These are phyloP conservation scores for Micoletzkya japonica DNA, from an alignment of 2,888 invertebrate species.

Conservation along the genomic window DNA sequence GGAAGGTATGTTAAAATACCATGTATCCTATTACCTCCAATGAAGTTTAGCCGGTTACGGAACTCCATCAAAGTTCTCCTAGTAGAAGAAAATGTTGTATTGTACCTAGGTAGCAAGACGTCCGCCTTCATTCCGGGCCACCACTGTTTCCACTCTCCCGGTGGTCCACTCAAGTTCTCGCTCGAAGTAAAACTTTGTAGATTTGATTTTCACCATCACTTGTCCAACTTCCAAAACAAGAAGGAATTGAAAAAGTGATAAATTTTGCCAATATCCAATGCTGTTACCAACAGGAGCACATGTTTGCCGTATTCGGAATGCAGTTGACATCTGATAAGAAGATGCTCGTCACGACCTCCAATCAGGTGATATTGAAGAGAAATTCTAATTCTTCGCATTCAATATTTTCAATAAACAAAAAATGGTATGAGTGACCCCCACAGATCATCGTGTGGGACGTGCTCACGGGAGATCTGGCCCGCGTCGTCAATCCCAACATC, in stretches of 20 bases:
- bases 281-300: conserved; percentile 77
- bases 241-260: neutral
- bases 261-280: neutral
- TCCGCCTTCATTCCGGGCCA: conserved; percentile 67
- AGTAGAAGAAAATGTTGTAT: neutral
- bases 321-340: conserved; percentile 85
- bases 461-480: conserved; percentile 85
- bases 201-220: neutral
- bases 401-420: neutral
- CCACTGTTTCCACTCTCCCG: conserved; percentile 96
- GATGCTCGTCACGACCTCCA: conserved; percentile 92
- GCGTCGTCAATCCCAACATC: conserved; percentile 84
- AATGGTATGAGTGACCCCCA: conserved; percentile 63
- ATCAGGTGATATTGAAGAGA: conserved; percentile 64
- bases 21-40: too few relatives aligned
- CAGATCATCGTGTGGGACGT: conserved; percentile 96
- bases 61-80: neutral
- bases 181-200: conserved; percentile 77
- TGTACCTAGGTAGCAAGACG: conserved; percentile 8
- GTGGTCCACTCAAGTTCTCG: conserved; percentile 95
- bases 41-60: neutral
- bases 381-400: neutral
- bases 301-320: conserved; percentile 93
- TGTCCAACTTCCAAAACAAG: too few relatives aligned
- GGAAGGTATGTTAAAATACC: conserved; percentile 71